Base-by-base conservation (phyloP, 2,113 vertebrate genomes). In the Myrmophylax atrothorax region DNA sequence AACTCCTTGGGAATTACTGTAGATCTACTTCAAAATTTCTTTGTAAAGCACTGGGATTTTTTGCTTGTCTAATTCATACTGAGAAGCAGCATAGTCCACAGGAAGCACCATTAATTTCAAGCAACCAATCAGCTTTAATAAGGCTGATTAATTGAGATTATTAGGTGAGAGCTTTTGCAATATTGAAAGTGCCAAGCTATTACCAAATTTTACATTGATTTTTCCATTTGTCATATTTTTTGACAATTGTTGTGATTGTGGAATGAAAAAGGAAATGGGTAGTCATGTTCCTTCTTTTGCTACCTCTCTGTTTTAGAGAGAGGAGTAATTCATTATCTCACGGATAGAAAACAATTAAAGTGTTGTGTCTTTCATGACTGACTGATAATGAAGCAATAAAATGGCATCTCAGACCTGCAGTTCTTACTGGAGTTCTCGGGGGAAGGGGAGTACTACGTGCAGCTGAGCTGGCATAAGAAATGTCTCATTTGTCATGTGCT, bases 71-170 rank as follows among this genome's bases (percentile, higher is more conserved):
- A 77, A 90, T 74, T 82, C 52, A 38, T 42, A 56, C 72, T 38
- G 35, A 87, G 58, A 77, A 84, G 52, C 20, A 64, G 23, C 0
- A 0, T 50, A 83, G 62, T 68, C 58, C 40, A 29, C 42, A 73
- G 59, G 85, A 90, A 88, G 47, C 44, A 83, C 42, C 52, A 68
- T 87, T 96, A 62, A 95, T 94, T 95, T 96, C 52, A 86, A 78
- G 73, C 60, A 74, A 84, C 40, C 18, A 38, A 77, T 79, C 60
- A 75, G 73, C 44, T 81, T 89, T 35, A 81, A n/a, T 64, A 68
- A 79, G 66, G 56, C n/a, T 81, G 59, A 49, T 90, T 78, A 78
- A 20, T n/a, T 67, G 35, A 86, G 60, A 81, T 46, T 56, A 58
- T 63, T 59, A 88, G 73, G 38, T 77, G 88, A 93, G 72, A 77